Evolutionary conservation across 2,113 vertebrate species (phyloP).

Genomic region (Anoplopoma fimbria): DNA sequence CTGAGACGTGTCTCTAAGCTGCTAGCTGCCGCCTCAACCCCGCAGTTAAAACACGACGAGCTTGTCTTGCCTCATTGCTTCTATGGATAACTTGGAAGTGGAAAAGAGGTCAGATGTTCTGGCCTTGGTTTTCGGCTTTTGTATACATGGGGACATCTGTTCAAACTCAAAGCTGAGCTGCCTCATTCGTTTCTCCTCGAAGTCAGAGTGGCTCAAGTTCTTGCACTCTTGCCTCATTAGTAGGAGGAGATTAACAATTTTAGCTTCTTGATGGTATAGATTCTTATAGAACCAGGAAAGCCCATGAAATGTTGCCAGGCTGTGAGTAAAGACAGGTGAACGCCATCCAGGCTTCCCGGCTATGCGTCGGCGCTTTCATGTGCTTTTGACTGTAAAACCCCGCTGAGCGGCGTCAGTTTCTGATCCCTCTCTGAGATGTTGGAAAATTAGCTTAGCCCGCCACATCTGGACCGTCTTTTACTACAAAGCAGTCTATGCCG

Average conservation of each 20-base stretch:
- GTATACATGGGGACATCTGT: neutral
- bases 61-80: neutral
- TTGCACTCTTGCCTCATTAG: neutral
- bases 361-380: slow-evolving; percentile 6
- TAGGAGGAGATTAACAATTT: neutral
- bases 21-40: neutral
- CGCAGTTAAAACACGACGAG: slow-evolving; percentile 1
- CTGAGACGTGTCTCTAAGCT: neutral
- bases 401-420: slow-evolving; percentile 2
- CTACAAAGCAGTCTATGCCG: slow-evolving; percentile 25
- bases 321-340: slow-evolving; percentile 8
- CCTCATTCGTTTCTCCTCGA: neutral
- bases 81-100: neutral
- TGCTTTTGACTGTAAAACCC: slow-evolving; percentile 2
- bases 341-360: neutral
- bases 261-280: neutral
- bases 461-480: slow-evolving; percentile 39
- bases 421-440: slow-evolving; percentile 31
- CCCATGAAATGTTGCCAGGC: neutral
- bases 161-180: neutral
- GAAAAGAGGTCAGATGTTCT: slow-evolving; percentile 11
- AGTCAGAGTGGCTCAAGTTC: neutral
- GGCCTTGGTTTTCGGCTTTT: neutral
- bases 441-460: slow-evolving; percentile 33
- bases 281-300: neutral